These are phyloP conservation scores for Gambusia affinis DNA, from an alignment of 2,113 vertebrate species.

Conservation along the genomic window DNA sequence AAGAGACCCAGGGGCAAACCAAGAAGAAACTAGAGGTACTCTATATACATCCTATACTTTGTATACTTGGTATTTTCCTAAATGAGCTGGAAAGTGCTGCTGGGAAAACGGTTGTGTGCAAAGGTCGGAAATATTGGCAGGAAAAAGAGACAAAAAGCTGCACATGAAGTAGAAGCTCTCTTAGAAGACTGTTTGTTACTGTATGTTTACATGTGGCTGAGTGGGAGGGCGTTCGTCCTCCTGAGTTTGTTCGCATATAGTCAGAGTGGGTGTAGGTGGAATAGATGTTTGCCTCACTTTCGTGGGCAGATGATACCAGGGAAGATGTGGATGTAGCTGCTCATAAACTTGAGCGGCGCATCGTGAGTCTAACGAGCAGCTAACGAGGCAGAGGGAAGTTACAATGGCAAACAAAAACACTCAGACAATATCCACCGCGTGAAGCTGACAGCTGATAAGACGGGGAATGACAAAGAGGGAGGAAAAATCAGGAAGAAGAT, in stretches of 20 bases:
- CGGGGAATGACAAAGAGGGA: constrained; percentile 59
- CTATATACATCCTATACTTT: neutral
- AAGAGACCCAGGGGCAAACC: too few relatives aligned
- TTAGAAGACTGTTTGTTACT: constrained; percentile 22
- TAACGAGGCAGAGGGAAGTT: constrained; percentile 47
- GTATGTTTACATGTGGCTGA: constrained; percentile 46
- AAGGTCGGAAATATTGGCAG: neutral
- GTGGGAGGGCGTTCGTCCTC: constrained; percentile 50
- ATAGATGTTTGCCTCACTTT: constrained; percentile 46
- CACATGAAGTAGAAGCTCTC: constrained; percentile 7
- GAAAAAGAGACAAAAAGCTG: neutral
- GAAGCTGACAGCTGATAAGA: constrained; percentile 60
- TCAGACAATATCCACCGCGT: constrained; percentile 54
- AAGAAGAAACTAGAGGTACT: neutral
- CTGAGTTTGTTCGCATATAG: constrained; percentile 35
- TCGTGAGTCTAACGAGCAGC: constrained; percentile 53
- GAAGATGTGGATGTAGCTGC: constrained; percentile 46
- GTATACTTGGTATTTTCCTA: neutral
- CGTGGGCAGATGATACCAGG: constrained; percentile 46
- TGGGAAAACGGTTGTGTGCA: neutral
- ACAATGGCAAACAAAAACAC: constrained; percentile 47
- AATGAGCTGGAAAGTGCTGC: neutral
- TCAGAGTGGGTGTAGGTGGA: constrained; percentile 57
- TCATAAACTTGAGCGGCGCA: constrained; percentile 44
- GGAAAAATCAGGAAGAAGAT: constrained; percentile 43